Evolutionary conservation across 2,797 vertebrate species (phyloP), one percentile per base, ranked within the genome.

Genomic region (Psittacula derbiana): DNA sequence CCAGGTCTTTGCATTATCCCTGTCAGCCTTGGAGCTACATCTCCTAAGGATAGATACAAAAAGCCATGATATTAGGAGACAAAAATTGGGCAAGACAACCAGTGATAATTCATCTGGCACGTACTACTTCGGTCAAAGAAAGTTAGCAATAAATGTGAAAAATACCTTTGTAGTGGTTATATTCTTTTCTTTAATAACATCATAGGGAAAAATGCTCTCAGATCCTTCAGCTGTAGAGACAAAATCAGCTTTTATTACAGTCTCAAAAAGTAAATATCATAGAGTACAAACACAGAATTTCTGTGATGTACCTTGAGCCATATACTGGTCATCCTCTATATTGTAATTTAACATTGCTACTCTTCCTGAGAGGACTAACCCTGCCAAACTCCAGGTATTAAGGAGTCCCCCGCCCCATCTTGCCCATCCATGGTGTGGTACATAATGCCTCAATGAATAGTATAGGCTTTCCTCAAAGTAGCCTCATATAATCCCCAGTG

Each of bases 201-300:
- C 64, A 65, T 9, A 8, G 30, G 71, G 38, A 10, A 58, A 73
- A 86, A 70, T 6, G 38, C 46, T 47, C 60, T 72, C n/a, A 89
- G 60, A 69, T 69, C 33, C 49, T 70, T 85, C 66, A 87, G 16
- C 47, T 94, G 47, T 57, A 82, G 57, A 80, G 96, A 94, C 43
- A 92, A 84, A 75, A 92, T 92, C 62, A 87, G 19, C 71, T 92
- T 94, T 81, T 90, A 85, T 86, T 78, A 43, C 41, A 82, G 65
- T 76, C 86, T 90, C 90, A 92, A 95, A 79, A 85, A 69, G 65
- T 93, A 93, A 96, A 96, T 67, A 66, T 72, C 53, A 76, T 31
- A 40, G 28, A 93, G 28, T 67, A 92, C 43, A 52, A 84, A 90
- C 50, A 60, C 50, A 61, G 58, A 25, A 85, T 86, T 81, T 66